Percentiles rank a stretch among this genome's conserved stretches.
phyloP scores from a whole-genome alignment of 2,888 invertebrate species.

The Lycocerus yunnanus region DNA sequence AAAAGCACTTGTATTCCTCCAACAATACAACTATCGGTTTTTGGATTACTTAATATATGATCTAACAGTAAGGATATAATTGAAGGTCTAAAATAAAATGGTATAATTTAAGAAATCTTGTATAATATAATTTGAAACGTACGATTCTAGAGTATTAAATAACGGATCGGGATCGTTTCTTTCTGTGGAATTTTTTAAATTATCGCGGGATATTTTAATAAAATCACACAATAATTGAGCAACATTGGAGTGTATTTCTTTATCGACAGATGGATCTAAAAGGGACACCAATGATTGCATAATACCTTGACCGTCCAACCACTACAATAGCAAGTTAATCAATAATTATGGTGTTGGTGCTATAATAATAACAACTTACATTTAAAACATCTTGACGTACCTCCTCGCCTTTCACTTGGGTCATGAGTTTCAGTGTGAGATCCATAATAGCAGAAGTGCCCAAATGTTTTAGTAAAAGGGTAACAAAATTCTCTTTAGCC shows the following conservation, averaged over 20 bases:
- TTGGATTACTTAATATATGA: slow-evolving; percentile 72
- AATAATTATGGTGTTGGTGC: background rate
- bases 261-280: slow-evolving; percentile 68
- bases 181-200: slow-evolving; percentile 62
- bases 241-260: slow-evolving; percentile 83
- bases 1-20: slow-evolving; percentile 82
- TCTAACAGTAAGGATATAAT: slow-evolving; percentile 72
- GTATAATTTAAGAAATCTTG: background rate
- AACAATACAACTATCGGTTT: slow-evolving; percentile 72
- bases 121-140: slow-evolving; percentile 50
- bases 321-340: slow-evolving; percentile 60
- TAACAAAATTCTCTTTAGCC: slow-evolving; percentile 83
- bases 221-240: slow-evolving; percentile 89
- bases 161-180: slow-evolving; percentile 72
- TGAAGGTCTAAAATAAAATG: slow-evolving; percentile 53
- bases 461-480: slow-evolving; percentile 85
- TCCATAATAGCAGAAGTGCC: slow-evolving; percentile 95
- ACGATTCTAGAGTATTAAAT: slow-evolving; percentile 75
- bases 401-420: slow-evolving; percentile 77
- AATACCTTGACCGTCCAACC: slow-evolving; percentile 87
- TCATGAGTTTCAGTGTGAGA: slow-evolving; percentile 83
- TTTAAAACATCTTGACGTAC: slow-evolving; percentile 72
- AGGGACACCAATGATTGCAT: slow-evolving; percentile 77
- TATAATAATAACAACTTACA: slow-evolving; percentile 55
- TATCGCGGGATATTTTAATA: slow-evolving; percentile 68